Percentiles rank a stretch among this genome's conserved stretches.
Evolutionary conservation across 2,113 vertebrate genomes (phyloP).

Genomic region (Rousettus leschenaultii): DNA sequence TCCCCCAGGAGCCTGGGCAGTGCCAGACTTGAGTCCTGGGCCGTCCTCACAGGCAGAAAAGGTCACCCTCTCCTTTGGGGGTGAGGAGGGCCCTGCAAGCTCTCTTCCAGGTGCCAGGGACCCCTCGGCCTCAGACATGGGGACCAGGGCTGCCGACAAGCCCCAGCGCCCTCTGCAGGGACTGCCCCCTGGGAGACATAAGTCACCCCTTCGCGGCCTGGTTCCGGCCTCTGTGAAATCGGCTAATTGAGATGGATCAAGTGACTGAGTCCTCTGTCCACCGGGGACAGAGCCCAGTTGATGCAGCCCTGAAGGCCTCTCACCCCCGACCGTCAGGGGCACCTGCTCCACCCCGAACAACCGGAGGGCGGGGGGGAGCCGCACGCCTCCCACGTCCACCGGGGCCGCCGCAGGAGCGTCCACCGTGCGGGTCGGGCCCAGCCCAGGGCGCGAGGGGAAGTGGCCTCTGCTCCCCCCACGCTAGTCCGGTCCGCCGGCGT

Average conservation of each 20-base stretch:
- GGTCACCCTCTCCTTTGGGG: fast-evolving
- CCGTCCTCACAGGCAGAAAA: fast-evolving
- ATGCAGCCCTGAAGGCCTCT: too few species aligned
- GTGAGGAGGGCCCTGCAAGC: too few species aligned
- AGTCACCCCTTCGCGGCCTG: fast-evolving
- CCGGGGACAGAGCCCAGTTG: background rate
- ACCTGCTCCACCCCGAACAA: too few species aligned
- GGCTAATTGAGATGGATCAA: fast-evolving
- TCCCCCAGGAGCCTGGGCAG: background rate
- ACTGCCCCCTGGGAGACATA: fast-evolving
- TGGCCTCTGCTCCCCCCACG: background rate
- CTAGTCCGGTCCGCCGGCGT: background rate
- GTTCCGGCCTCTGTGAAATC: background rate
- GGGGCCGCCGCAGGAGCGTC: background rate
- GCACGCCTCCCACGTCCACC: fast-evolving
- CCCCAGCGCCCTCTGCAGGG: background rate
- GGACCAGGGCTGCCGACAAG: fast-evolving
- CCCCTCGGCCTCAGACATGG: background rate
- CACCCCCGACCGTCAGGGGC: too few species aligned
- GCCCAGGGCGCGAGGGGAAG: fast-evolving
- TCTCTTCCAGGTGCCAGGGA: background rate
- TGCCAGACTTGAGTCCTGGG: background rate
- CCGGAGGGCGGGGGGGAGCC: fast-evolving
- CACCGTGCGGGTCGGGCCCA: background rate
- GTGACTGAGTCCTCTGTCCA: background rate